A percentile compares a stretch with the other conserved stretches of the same genome.
These are phyloP conservation scores for Aplodontia rufa DNA, from an alignment of 2,113 vertebrate species.

Conservation along the genomic window DNA sequence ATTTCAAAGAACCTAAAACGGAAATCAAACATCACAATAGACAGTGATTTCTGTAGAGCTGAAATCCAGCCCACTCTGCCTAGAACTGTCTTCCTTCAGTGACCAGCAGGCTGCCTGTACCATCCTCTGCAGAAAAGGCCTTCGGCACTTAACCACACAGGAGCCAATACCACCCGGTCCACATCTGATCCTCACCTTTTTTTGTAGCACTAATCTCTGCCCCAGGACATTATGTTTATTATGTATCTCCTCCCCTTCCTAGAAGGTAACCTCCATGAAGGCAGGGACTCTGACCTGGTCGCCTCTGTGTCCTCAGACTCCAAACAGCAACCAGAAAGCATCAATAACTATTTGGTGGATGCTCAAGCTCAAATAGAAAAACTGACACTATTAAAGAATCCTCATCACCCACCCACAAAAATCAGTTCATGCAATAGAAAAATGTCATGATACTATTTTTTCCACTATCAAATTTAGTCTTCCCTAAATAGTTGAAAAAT, in stretches of 20 bases:
- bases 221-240: neutral
- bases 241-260: neutral
- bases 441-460: neutral
- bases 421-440: neutral
- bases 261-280: neutral
- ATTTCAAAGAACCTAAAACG: neutral
- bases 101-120: fast-evolving
- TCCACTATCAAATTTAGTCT: neutral
- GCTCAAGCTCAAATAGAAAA: neutral
- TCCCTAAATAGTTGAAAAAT: neutral
- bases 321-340: neutral
- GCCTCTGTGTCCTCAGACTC: neutral
- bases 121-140: neutral
- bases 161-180: fast-evolving
- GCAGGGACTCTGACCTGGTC: neutral
- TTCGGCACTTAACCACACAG: neutral
- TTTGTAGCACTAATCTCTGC: neutral
- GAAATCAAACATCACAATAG: neutral
- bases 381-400: neutral
- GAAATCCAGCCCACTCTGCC: neutral
- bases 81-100: neutral
- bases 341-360: neutral
- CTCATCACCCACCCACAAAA: neutral
- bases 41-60: neutral
- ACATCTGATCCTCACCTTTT: neutral